Base-by-base conservation (phyloP, 2,888 invertebrate species). In the Apotomis betuletana region DNA sequence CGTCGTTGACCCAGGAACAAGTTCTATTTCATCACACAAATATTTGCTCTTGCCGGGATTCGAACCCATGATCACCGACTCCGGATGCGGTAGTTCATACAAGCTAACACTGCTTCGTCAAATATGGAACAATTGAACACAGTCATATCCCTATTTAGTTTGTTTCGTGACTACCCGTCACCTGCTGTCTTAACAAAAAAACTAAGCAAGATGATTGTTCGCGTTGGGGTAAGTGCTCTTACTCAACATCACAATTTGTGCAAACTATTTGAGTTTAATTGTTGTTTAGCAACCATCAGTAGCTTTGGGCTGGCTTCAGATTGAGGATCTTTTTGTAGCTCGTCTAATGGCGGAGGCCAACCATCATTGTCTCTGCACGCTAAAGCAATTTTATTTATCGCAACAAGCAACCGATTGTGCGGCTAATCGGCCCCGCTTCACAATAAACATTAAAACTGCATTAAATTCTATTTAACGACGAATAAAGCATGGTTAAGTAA, bases 361-460 rank as follows among this genome's bases (percentile, higher is more conserved):
- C 84, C 77, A 85, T 88, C 77, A 85, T 88, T 89, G 88, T 88
- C 86, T 88, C 80, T 82, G 77, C 79, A 81, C 79, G 78, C 79
- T 61, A 74, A 59, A 81, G 77, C 83, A 85, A 85, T 87, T 85
- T 72, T 85, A 79, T 84, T 82, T 84, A 86, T 82, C 79, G 85
- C 85, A 85, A 85, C 77, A 81, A 80, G 78, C 79, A 81, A 80
- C 80, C 80, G 80, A 83, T 84, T 83, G 80, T 80, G 79, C 80
- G 82, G 82, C 83, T 87, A 89, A 90, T 87, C 85, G 84, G 81
- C 84, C 81, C 84, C 83, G 84, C 81, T 88, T 85, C 84, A 83
- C 83, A 85, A 83, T 85, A 82, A 86, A 87, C 89, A 91, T 91
- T 90, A 90, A 91, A 91, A 89, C 81, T 86, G 86, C 90, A 91